Conservation (phyloP, 1,140 invertebrate genomes). For the Drosophila pachea region DNA sequence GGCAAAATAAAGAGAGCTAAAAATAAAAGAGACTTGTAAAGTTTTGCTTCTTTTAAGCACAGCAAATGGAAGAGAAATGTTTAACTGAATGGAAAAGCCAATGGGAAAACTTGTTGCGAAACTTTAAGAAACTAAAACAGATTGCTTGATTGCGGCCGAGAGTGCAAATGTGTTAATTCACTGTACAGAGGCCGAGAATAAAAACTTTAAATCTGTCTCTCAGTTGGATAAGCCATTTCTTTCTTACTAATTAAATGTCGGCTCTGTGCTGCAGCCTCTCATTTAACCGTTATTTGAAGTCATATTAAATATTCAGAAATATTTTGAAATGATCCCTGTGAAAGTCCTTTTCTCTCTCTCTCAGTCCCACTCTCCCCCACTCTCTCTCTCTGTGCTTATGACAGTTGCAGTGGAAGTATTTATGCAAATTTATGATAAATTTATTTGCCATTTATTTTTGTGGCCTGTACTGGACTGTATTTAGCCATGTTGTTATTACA, state of each 20-base stretch:
- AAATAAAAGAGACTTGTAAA: conserved; percentile 10
- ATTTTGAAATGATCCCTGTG: not conserved
- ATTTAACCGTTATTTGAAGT: not conserved
- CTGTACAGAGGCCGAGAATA: not conserved
- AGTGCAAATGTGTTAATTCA: not conserved
- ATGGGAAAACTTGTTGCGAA: conserved; percentile 2
- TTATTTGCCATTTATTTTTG: conserved; percentile 23
- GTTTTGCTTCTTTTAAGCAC: conserved; percentile 8
- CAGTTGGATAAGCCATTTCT: not conserved
- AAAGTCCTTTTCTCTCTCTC: not conserved
- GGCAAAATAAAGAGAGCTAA: conserved; percentile 23
- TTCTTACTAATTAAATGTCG: not conserved
- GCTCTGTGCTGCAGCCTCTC: too few relatives aligned
- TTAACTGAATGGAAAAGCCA: not conserved
- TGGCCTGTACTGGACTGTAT: conserved; percentile 17
- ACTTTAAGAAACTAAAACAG: conserved; percentile 5
- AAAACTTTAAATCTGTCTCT: not conserved
- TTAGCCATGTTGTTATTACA: conserved; percentile 58
- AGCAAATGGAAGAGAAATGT: conserved; percentile 2
- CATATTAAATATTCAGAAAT: conserved; percentile 4
- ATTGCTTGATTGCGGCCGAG: not conserved
- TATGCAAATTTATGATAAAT: conserved; percentile 67
- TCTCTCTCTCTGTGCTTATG: conserved; percentile 1
- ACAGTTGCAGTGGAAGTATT: conserved; percentile 36
- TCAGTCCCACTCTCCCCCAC: too few relatives aligned